Base-by-base conservation (phyloP, 2,797 vertebrate species). In the Poecilia velifera region DNA sequence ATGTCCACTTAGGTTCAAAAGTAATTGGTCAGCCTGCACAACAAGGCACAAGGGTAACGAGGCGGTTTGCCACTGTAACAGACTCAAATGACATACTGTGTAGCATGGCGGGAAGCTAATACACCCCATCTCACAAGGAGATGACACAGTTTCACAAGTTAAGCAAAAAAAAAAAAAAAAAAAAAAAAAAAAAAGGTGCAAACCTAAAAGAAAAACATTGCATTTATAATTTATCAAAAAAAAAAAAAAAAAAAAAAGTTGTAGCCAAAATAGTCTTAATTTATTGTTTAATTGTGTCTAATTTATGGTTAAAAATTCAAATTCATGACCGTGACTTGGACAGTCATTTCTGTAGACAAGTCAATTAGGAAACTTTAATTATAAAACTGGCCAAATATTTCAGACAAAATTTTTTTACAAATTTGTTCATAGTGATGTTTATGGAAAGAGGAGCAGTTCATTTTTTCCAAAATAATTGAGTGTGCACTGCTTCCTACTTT, bases 1-100 rank as follows among this genome's bases (percentile, higher is more conserved):
- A 97, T 90, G 96, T 99, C 97, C 96, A 97, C 96, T 99, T 96
- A 98, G 93, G 94, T 96, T 99, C 97, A 98, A 96, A 97, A 95
- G 96, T 95, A 96, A 94, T 96, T 98, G 97, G 97, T 97, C 97
- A 96, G 96, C 95, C 97, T 95, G 93, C 94, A 94, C 90, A 95
- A 94, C 92, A 93, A 92, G 93, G 87, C 92, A 86, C 91, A 88
- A 77, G 94, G 92, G 92, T 94, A 95, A 94, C 92, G 80, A 93
- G 92, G 93, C 94, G 92, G 93, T 95, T 94, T 95, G 93, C 94
- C 89, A 92, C 90, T 92, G 95, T 95, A 96, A 96, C 93, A 86
- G 93, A 95, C 93, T 95, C 91, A 95, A 95, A 94, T 89, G 93
- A 91, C 94, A 93, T 82, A 89, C 92, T 92, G 90, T 85, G 90